Evolutionary conservation across 2,888 invertebrate genomes (phyloP).

Genomic region (Hipparchia sbordonii): DNA sequence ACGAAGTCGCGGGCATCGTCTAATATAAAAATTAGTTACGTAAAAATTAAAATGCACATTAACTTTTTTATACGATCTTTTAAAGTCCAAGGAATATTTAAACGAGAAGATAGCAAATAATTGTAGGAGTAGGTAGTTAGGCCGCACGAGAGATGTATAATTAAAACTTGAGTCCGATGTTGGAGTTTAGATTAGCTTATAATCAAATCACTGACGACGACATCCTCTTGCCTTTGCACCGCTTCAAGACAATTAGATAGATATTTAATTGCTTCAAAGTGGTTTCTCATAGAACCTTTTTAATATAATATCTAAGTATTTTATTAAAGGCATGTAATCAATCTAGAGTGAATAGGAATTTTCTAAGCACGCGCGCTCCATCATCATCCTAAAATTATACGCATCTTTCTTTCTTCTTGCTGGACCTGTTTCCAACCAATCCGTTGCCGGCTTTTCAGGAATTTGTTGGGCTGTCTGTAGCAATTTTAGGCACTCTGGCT

Average conservation of each 20-base stretch:
- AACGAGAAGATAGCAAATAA: not conserved
- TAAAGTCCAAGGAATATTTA: not conserved
- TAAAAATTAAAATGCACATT: no score
- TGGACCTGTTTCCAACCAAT: no score
- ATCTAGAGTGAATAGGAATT: no score
- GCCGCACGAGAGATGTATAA: slow-evolving; percentile 30
- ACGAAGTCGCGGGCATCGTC: no score
- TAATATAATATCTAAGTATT: not conserved
- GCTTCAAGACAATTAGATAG: slow-evolving; percentile 13
- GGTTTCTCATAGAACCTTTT: slow-evolving; percentile 11
- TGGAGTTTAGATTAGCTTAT: slow-evolving; percentile 29
- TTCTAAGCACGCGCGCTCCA: no score
- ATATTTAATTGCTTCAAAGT: slow-evolving; percentile 26
- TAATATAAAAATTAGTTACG: no score
- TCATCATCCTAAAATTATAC: no score
- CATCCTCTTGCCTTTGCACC: not conserved
- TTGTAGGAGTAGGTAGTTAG: not conserved
- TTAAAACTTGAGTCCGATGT: slow-evolving; percentile 31
- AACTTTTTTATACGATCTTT: not conserved
- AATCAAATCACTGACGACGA: slow-evolving; percentile 28
- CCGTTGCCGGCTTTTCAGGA: no score
- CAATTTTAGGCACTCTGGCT: no score
- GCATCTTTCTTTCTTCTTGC: no score
- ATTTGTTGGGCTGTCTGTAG: no score
- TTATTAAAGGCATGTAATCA: no score